These are phyloP conservation scores for Nerophis ophidion DNA, from an alignment of 2,113 vertebrate genomes.

Conservation along the genomic window DNA sequence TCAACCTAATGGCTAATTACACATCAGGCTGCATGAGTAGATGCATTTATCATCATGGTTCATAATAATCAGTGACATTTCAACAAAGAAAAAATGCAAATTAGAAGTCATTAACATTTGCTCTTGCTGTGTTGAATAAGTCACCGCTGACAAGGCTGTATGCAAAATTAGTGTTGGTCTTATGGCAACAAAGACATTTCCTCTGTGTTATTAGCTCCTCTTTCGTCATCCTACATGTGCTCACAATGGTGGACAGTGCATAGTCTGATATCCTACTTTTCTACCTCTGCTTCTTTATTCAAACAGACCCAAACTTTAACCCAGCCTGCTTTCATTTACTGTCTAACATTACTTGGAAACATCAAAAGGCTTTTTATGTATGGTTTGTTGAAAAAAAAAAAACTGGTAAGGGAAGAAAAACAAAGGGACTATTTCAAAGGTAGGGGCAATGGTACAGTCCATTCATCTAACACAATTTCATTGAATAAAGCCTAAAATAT, in stretches of 20 bases:
- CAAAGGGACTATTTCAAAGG: constrained; percentile 44
- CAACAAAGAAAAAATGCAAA: constrained; percentile 99
- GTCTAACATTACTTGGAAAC: constrained; percentile 46
- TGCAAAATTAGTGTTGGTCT: constrained; percentile 94
- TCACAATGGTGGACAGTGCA: constrained; percentile 62
- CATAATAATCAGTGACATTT: constrained; percentile 99
- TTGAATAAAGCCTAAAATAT: background rate
- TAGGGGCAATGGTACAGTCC: constrained; percentile 3
- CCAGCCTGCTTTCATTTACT: constrained; percentile 58
- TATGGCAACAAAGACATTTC: constrained; percentile 78
- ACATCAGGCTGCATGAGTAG: constrained; percentile 96
- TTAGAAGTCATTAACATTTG: constrained; percentile 99
- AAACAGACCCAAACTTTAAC: too few species aligned
- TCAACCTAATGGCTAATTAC: constrained; percentile 99
- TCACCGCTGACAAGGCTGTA: constrained; percentile 95
- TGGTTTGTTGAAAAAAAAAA: constrained; percentile 35
- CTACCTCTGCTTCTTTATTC: constrained; percentile 24
- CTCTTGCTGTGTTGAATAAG: constrained; percentile 99
- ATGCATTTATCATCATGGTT: constrained; percentile 98
- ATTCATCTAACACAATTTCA: background rate
- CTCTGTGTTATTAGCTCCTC: constrained; percentile 75
- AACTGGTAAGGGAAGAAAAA: constrained; percentile 39
- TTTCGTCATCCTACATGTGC: constrained; percentile 76
- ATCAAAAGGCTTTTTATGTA: constrained; percentile 41
- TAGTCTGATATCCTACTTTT: constrained; percentile 31